Conservation (phyloP, 2,113 vertebrate species). For the Haliaeetus leucogaster region DNA sequence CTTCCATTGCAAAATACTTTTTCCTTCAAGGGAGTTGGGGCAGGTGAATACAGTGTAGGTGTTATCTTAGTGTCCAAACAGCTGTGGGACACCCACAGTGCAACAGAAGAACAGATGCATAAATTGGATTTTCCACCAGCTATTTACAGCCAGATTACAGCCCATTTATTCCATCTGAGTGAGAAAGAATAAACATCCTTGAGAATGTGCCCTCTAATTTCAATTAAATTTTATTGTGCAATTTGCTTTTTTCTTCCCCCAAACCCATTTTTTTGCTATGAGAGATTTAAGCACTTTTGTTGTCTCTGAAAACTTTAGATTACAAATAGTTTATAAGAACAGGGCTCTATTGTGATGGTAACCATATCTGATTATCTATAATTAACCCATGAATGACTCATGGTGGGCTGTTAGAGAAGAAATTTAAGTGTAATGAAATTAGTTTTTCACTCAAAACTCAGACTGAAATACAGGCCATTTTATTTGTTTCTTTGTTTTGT, state of each 20-base stretch:
- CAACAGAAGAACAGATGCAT: background rate
- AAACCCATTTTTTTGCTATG: background rate
- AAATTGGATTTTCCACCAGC: conserved; percentile 35
- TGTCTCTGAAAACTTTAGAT: background rate
- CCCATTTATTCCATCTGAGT: conserved; percentile 40
- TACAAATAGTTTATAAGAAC: background rate
- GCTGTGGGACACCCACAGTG: background rate
- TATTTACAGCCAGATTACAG: conserved; percentile 39
- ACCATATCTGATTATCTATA: conserved; percentile 10
- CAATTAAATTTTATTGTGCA: conserved; percentile 52
- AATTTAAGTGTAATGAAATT: background rate
- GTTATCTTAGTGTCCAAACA: background rate
- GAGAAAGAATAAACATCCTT: conserved; percentile 33
- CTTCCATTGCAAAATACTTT: background rate
- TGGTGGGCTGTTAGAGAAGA: background rate
- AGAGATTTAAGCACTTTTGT: background rate
- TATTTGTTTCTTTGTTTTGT: background rate
- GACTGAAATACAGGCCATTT: background rate
- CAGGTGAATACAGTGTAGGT: background rate
- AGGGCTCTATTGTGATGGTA: background rate
- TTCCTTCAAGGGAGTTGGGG: background rate
- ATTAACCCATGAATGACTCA: conserved; percentile 32
- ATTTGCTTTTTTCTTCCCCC: background rate
- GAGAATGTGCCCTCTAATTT: conserved; percentile 36
- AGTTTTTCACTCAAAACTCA: background rate